Evolutionary conservation across 2,888 invertebrate species (phyloP).

Genomic region (Lithosia quadra): DNA sequence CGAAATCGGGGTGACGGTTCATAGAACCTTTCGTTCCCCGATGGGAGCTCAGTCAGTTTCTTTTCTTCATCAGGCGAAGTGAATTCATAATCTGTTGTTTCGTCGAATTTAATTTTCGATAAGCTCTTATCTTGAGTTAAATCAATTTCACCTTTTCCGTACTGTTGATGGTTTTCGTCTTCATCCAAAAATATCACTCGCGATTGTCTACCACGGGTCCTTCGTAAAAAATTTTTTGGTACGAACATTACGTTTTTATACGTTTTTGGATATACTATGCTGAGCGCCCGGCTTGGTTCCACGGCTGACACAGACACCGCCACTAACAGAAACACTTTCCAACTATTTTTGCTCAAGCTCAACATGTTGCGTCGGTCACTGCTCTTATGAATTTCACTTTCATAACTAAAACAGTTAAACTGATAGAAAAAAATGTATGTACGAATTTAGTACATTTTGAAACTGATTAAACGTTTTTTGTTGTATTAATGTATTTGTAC

Average conservation of each 20-base stretch:
- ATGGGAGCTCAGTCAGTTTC: conserved; percentile 56
- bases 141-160: conserved; percentile 80
- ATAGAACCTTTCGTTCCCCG: conserved; percentile 78
- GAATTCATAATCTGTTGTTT: conserved; percentile 79
- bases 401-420: conserved; percentile 64
- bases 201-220: conserved; percentile 60
- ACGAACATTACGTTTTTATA: conserved; percentile 77
- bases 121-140: conserved; percentile 69
- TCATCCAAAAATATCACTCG: conserved; percentile 78
- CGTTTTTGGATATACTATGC: conserved; percentile 72
- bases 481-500: conserved; percentile 33
- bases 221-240: conserved; percentile 69
- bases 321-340: conserved; percentile 82
- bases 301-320: conserved; percentile 70
- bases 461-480: conserved; percentile 40
- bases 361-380: conserved; percentile 84
- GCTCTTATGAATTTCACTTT: conserved; percentile 79
- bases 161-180: conserved; percentile 70
- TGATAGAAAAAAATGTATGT: conserved; percentile 45
- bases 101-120: conserved; percentile 83
- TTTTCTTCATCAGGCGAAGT: conserved; percentile 72
- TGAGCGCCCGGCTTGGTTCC: conserved; percentile 79
- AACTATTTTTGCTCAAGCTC: conserved; percentile 78
- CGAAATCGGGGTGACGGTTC: conserved; percentile 70
- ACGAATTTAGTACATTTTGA: conserved; percentile 59